Evolutionary conservation across 2,888 invertebrate species (phyloP).

Genomic region (Polyploca ridens): DNA sequence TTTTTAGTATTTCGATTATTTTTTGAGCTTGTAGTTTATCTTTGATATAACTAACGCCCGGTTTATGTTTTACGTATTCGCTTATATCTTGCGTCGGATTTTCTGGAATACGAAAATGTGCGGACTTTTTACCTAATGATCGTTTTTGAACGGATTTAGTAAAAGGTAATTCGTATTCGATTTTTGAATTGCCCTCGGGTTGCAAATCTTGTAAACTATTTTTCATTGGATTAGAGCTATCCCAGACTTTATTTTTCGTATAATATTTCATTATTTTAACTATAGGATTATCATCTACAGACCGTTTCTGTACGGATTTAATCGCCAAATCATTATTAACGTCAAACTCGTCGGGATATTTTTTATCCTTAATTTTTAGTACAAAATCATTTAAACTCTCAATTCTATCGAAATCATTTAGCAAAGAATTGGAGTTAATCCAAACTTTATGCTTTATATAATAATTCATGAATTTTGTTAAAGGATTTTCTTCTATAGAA

Average conservation of each 20-base stretch:
- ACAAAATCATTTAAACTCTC: conserved; percentile 8
- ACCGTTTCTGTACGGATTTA: conserved; percentile 40
- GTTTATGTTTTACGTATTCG: conserved; percentile 37
- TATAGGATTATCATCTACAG: conserved; percentile 20
- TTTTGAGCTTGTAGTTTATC: conserved; percentile 34
- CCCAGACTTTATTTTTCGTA: conserved; percentile 14
- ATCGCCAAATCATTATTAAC: conserved; percentile 46
- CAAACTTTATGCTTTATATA: conserved; percentile 69
- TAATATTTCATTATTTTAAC: background rate
- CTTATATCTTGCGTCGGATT: conserved; percentile 43
- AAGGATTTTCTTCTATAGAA: conserved; percentile 43
- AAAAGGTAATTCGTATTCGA: background rate
- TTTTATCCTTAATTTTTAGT: conserved; percentile 13
- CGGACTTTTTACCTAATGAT: conserved; percentile 3
- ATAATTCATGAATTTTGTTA: conserved; percentile 56
- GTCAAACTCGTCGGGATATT: conserved; percentile 32
- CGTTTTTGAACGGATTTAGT: conserved; percentile 16
- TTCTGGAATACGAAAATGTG: conserved; percentile 31
- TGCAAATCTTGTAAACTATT: background rate
- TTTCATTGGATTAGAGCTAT: conserved; percentile 12
- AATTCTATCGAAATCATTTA: conserved; percentile 22
- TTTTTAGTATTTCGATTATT: conserved; percentile 41
- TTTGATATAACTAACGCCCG: conserved; percentile 35
- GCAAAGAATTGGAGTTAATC: conserved; percentile 49
- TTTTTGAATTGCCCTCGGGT: background rate